A percentile compares a stretch with the other conserved stretches of the same genome.
These are phyloP conservation scores for Jaculus jaculus DNA, from an alignment of 2,113 vertebrate genomes.

Conservation along the genomic window DNA sequence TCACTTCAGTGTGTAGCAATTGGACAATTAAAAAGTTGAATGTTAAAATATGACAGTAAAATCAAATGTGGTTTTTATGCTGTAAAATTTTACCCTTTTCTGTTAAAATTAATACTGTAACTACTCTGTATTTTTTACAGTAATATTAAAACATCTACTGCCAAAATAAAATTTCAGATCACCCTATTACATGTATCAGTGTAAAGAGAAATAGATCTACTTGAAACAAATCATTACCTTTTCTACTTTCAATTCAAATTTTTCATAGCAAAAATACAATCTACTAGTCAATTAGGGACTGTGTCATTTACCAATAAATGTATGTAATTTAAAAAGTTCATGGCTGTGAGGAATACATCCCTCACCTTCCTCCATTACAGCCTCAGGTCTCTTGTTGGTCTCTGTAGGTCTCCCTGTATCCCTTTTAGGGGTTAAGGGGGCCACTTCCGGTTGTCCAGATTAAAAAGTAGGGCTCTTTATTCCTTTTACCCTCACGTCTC, in stretches of 20 bases:
- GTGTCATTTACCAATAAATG: not conserved
- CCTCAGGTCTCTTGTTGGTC: not conserved
- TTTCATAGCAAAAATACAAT: not conserved
- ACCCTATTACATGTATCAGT: not conserved
- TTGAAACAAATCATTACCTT: not conserved
- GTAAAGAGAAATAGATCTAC: not conserved
- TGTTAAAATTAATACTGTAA: slow-evolving; percentile 19
- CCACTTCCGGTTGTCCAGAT: not conserved
- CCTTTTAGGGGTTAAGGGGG: not conserved
- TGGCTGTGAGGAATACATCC: not conserved
- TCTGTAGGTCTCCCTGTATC: not conserved
- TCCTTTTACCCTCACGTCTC: fast-evolving
- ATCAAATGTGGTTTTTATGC: not conserved
- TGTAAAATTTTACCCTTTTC: slow-evolving; percentile 14
- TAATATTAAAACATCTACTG: not conserved
- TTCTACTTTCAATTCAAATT: slow-evolving; percentile 2
- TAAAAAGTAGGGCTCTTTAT: not conserved
- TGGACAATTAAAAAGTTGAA: not conserved
- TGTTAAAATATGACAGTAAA: not conserved
- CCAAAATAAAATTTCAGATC: slow-evolving; percentile 19
- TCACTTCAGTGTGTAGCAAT: not conserved
- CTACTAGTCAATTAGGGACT: not conserved
- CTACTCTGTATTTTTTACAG: not conserved
- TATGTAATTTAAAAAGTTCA: not conserved
- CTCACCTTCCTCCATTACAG: fast-evolving